Evolutionary conservation across 2,113 vertebrate species (phyloP).

Genomic region (Gadus macrocephalus): DNA sequence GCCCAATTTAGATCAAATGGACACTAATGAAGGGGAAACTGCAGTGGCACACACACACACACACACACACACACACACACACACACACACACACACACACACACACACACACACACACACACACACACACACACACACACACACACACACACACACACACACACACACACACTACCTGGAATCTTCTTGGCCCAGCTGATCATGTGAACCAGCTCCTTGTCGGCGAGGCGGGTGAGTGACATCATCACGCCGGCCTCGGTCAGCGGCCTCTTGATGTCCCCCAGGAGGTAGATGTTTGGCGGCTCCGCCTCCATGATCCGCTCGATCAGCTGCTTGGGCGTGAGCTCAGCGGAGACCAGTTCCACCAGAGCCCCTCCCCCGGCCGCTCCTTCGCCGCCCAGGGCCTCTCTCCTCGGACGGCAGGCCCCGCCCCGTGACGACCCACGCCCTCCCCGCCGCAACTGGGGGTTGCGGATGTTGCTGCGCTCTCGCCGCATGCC

Average conservation of each 20-base stretch:
- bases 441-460: slow-evolving; percentile 70
- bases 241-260: slow-evolving; percentile 94
- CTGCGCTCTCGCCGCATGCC: slow-evolving; percentile 70
- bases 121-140: not conserved
- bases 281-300: slow-evolving; percentile 84
- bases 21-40: too few species aligned
- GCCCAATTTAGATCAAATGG: too few species aligned
- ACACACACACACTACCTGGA: slow-evolving; percentile 72
- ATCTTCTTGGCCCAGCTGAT: slow-evolving; percentile 98
- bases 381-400: slow-evolving; percentile 44
- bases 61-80: not conserved
- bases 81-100: not conserved
- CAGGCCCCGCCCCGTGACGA: slow-evolving; percentile 59
- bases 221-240: slow-evolving; percentile 92
- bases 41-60: not conserved
- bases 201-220: slow-evolving; percentile 97
- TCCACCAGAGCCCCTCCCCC: slow-evolving; percentile 37
- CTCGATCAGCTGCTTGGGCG: slow-evolving; percentile 85
- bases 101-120: not conserved
- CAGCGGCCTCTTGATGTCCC: slow-evolving; percentile 81
- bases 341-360: slow-evolving; percentile 58
- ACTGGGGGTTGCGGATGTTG: slow-evolving; percentile 46
- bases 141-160: slow-evolving; percentile 8
- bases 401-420: slow-evolving; percentile 8
- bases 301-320: slow-evolving; percentile 89